Evolutionary conservation across 2,797 vertebrate species (phyloP), one percentile per base, ranked within the genome.

Genomic region (Poecilia gillii): DNA sequence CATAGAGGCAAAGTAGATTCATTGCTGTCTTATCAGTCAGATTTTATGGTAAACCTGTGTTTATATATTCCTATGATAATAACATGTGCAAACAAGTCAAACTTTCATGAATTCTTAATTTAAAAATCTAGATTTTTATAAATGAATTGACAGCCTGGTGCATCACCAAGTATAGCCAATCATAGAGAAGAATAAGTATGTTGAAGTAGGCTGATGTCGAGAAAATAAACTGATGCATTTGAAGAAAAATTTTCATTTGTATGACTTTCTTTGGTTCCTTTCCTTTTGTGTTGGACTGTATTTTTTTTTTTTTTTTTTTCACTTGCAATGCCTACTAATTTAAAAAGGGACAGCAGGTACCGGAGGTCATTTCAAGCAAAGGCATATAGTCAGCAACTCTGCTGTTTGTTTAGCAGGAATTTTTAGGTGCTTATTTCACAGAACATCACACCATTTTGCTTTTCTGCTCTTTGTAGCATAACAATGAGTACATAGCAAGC

Each of bases 11-110:
- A 31, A 51, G 25, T 16, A 33, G 74, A 57, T 72, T 45, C 18
- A 31, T 7, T 53, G 39, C 62, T 77, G n/a, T 47, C 43, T n/a
- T 57, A 74, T 70, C 16, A 46, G 28, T 23, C 75, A 75, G 45
- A 75, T 73, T 77, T 49, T 31, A 41, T 41, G 62, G 23, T 36
- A 39, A 13, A 45, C 16, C 64, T 14, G 6, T 8, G 18, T 59
- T 28, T 68, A 18, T 28, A 28, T 59, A 23, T 72, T n/a, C 28
- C 28, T 31, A 33, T 43, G 2, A 11, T n/a, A 16, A 39, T 7
- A 41, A 20, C 16, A 16, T 33, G 2, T 62, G 28, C 28, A 62
- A 66, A 39, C 62, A 66, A 39, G 33, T 66, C 31, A 25, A 25
- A 41, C 11, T 25, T 70, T 70, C 41, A n/a, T 6, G 1, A n/a